These are phyloP conservation scores for Drosophila ananassae DNA, from an alignment of 1,140 invertebrate species.

Conservation along the genomic window DNA sequence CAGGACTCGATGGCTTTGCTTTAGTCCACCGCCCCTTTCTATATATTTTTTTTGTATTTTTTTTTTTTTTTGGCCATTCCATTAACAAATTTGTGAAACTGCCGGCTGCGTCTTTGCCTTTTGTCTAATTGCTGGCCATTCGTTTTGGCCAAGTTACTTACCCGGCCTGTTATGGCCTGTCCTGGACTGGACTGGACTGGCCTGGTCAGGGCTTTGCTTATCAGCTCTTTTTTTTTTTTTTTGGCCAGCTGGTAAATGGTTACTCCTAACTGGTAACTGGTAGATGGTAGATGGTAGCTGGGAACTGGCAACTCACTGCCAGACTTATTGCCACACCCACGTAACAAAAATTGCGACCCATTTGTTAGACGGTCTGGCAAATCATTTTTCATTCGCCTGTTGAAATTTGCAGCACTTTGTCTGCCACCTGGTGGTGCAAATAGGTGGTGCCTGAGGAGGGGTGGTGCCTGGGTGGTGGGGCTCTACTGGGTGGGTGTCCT, in stretches of 20 bases:
- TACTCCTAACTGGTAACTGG: conserved; percentile 2
- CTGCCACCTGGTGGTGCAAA: conserved; percentile 29
- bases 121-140: conserved; percentile 74
- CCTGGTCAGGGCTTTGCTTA: conserved; percentile 18
- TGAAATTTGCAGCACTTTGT: conserved; percentile 68
- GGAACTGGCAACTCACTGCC: not conserved
- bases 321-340: conserved; percentile 27
- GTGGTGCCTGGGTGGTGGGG: not conserved
- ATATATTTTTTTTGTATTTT: not conserved
- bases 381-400: conserved; percentile 79
- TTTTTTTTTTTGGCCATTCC: not conserved
- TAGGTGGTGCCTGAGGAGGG: too few relatives aligned
- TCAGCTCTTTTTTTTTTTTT: conserved; percentile 16
- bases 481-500: conserved; percentile 22
- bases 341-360: conserved; percentile 46
- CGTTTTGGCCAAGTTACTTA: conserved; percentile 56
- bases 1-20: conserved; percentile 7
- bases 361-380: conserved; percentile 53
- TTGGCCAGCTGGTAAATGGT: conserved; percentile 11
- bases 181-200: too few relatives aligned
- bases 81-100: conserved; percentile 12
- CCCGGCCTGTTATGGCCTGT: conserved; percentile 15
- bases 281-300: not conserved
- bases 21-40: conserved; percentile 2
- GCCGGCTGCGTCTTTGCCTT: conserved; percentile 28